These are phyloP conservation scores for Garra rufa DNA, from an alignment of 2,113 vertebrate genomes.

Conservation along the genomic window DNA sequence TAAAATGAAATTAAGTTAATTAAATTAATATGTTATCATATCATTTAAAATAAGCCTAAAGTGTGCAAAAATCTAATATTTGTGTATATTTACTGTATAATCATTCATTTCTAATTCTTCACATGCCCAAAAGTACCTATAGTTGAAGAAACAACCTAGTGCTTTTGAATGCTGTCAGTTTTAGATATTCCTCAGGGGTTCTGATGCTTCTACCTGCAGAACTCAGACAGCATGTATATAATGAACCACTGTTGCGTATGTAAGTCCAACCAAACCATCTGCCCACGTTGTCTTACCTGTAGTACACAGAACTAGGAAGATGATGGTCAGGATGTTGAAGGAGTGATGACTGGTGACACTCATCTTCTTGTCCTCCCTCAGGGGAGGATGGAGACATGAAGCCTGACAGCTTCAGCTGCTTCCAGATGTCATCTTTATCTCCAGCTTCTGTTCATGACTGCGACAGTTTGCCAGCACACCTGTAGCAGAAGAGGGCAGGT, in stretches of 20 bases:
- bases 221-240: not conserved
- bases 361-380: constrained; percentile 92
- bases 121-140: not conserved
- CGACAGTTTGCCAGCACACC: constrained; percentile 65
- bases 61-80: not conserved
- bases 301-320: constrained; percentile 86
- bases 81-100: not conserved
- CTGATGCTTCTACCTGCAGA: not conserved
- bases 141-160: not conserved
- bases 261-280: constrained; percentile 7
- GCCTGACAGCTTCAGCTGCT: constrained; percentile 68
- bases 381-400: constrained; percentile 62
- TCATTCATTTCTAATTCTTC: not conserved
- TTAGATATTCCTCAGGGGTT: not conserved
- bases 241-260: not conserved
- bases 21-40: not conserved
- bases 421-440: constrained; percentile 66
- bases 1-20: not conserved
- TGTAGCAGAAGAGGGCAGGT: constrained; percentile 58
- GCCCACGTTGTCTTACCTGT: constrained; percentile 83
- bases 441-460: constrained; percentile 71
- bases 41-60: too few species aligned
- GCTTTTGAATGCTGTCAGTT: too few species aligned
- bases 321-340: constrained; percentile 87
- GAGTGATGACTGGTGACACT: constrained; percentile 90